These are phyloP conservation scores for Trematocara zebra DNA, from an alignment of 2,113 vertebrate species.

Conservation along the genomic window DNA sequence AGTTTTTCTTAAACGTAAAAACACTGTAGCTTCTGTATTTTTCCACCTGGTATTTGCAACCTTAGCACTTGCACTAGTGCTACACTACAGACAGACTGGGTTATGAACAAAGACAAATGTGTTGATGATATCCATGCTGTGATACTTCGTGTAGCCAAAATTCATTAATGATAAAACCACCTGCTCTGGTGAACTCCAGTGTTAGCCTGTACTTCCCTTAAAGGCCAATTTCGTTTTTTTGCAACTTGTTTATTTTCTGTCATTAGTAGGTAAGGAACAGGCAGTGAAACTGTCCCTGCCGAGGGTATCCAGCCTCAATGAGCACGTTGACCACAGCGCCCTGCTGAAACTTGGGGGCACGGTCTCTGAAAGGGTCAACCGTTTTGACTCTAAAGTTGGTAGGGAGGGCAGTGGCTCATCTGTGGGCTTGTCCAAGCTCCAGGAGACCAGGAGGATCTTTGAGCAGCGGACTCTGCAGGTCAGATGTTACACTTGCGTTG, in stretches of 20 bases:
- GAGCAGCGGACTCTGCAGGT: slow-evolving; percentile 85
- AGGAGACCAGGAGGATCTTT: slow-evolving; percentile 94
- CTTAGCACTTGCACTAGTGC: not conserved
- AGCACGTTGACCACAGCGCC: slow-evolving; percentile 85
- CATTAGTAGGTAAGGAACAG: slow-evolving; percentile 74
- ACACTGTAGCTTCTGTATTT: not conserved
- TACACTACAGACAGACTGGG: not conserved
- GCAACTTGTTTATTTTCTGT: not conserved
- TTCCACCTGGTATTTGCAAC: not conserved
- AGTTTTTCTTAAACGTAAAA: not conserved
- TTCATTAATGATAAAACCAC: not conserved
- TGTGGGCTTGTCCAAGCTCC: slow-evolving; percentile 83
- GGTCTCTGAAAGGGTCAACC: slow-evolving; percentile 89
- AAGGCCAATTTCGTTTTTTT: not conserved
- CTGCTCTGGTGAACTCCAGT: not conserved
- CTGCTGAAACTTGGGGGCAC: slow-evolving; percentile 86
- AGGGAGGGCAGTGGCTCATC: slow-evolving; percentile 42
- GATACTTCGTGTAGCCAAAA: not conserved
- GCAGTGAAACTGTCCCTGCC: slow-evolving; percentile 86
- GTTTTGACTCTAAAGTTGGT: slow-evolving; percentile 80
- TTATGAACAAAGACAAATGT: not conserved
- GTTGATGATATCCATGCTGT: not conserved
- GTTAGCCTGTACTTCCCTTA: not conserved
- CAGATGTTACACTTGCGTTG: not conserved
- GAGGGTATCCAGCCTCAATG: slow-evolving; percentile 86